Conservation (phyloP, 2,797 vertebrate species). For the Cossypha heuglini region DNA sequence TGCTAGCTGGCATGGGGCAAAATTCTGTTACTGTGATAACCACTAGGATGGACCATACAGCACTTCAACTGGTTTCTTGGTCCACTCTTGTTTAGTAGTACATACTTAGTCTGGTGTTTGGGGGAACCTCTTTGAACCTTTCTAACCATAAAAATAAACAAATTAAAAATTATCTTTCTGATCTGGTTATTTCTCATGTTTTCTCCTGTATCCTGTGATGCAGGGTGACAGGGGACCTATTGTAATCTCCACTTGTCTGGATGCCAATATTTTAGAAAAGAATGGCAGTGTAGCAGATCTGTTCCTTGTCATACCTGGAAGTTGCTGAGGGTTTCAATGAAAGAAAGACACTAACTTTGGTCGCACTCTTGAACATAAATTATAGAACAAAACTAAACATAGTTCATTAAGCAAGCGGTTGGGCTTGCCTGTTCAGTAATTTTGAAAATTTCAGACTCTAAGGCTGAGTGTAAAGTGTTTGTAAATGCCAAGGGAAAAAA, state of each 20-base stretch:
- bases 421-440: neutral
- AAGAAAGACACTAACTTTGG: neutral
- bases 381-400: neutral
- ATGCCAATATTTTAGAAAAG: neutral
- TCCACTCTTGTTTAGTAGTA: neutral
- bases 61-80: neutral
- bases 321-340: neutral
- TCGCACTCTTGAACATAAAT: neutral
- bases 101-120: neutral
- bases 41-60: no score
- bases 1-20: neutral
- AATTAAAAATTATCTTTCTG: neutral
- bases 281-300: neutral
- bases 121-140: neutral
- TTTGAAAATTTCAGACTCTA: neutral
- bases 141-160: neutral
- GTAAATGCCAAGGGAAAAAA: neutral
- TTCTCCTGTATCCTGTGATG: neutral
- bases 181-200: accelerated
- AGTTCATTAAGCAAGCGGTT: neutral
- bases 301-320: neutral
- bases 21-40: neutral
- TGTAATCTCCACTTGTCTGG: neutral
- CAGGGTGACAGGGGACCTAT: accelerated
- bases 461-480: neutral